phyloP scores from a whole-genome alignment of 2,888 invertebrate species.

The Troides oblongomaculatus region DNA sequence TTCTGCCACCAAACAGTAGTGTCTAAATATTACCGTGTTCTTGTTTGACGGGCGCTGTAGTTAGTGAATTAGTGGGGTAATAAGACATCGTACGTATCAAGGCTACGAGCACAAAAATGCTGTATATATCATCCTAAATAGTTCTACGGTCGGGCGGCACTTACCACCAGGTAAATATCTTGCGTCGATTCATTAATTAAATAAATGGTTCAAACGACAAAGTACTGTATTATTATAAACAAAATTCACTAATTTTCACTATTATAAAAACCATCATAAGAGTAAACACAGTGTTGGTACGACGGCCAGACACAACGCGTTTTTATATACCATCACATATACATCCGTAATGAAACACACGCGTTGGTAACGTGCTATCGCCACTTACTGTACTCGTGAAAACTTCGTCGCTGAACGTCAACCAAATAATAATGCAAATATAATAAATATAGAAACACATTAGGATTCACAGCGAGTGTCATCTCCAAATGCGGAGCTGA shows the following conservation, averaged over 20 bases:
- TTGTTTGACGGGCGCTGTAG: no score
- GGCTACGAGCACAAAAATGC: no score
- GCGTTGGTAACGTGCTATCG: conserved; percentile 21
- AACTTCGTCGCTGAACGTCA: conserved; percentile 32
- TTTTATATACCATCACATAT: conserved; percentile 4
- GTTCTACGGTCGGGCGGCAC: no score
- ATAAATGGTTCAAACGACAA: no score
- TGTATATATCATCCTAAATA: no score
- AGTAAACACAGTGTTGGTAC: background rate
- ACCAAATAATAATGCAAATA: conserved; percentile 33
- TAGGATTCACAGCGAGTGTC: conserved; percentile 33
- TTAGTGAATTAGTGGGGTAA: no score
- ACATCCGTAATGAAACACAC: conserved; percentile 4
- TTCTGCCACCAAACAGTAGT: no score
- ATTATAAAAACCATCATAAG: background rate
- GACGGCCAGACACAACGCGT: conserved; percentile 25
- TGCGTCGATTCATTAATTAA: no score
- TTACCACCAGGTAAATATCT: no score
- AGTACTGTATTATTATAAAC: no score
- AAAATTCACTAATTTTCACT: background rate
- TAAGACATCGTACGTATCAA: no score
- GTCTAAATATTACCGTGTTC: no score
- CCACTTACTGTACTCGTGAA: conserved; percentile 29
- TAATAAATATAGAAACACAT: conserved; percentile 30
- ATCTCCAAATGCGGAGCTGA: conserved; percentile 48